phyloP scores from a whole-genome alignment of 2,113 vertebrate species.

The Equus quagga region DNA sequence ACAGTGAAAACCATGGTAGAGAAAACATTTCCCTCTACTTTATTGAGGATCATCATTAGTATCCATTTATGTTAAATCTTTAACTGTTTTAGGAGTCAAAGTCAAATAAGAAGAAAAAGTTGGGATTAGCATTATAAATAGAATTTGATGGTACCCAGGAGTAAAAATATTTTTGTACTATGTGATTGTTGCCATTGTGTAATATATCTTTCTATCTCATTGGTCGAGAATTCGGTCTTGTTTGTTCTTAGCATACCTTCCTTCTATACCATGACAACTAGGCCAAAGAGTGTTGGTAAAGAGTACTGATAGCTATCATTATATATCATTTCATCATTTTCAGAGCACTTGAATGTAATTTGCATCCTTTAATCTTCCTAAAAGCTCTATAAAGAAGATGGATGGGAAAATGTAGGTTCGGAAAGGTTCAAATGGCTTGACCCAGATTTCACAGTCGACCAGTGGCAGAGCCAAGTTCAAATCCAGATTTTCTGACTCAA shows the following conservation, averaged over 20 bases:
- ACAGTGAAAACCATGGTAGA: not conserved
- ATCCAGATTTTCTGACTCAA: conserved; percentile 49
- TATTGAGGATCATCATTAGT: not conserved
- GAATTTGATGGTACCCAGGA: conserved; percentile 11
- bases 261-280: not conserved
- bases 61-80: conserved; percentile 21
- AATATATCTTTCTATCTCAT: not conserved
- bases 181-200: not conserved
- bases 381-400: not conserved
- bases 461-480: conserved; percentile 29
- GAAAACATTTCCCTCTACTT: not conserved
- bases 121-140: not conserved
- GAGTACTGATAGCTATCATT: not conserved
- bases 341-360: conserved; percentile 27
- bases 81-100: not conserved
- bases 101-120: conserved; percentile 13
- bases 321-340: conserved; percentile 16
- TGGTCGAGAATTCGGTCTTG: not conserved
- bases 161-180: not conserved
- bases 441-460: conserved; percentile 38
- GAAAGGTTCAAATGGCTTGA: conserved; percentile 40
- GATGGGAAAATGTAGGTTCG: conserved; percentile 30
- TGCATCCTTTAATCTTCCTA: conserved; percentile 43
- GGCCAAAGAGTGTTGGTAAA: not conserved
- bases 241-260: not conserved